These are phyloP conservation scores for Nautilus pompilius DNA, from an alignment of 1,140 invertebrate species.

Conservation along the genomic window DNA sequence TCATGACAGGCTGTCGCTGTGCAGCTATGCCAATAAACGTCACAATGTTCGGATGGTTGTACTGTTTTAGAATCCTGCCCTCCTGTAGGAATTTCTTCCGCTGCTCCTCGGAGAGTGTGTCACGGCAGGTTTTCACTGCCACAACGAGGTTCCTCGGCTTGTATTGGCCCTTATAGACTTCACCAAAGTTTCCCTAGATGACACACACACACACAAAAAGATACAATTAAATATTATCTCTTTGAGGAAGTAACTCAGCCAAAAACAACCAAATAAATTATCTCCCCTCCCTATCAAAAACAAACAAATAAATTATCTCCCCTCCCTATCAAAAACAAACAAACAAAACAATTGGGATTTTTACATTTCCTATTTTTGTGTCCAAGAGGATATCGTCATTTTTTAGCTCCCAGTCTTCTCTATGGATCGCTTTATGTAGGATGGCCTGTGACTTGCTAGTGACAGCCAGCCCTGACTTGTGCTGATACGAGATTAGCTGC, in stretches of 20 bases:
- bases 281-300: no score
- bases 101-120: slow-evolving; percentile 88
- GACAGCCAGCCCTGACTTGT: slow-evolving; percentile 77
- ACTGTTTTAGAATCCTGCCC: slow-evolving; percentile 92
- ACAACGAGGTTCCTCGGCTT: slow-evolving; percentile 75
- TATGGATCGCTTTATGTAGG: slow-evolving; percentile 77
- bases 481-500: slow-evolving; percentile 86
- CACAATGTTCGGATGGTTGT: slow-evolving; percentile 84
- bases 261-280: no score
- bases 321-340: no score
- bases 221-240: not conserved
- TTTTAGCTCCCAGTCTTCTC: slow-evolving; percentile 94
- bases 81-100: slow-evolving; percentile 95
- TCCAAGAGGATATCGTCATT: slow-evolving; percentile 91
- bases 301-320: no score
- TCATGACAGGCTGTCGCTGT: slow-evolving; percentile 98
- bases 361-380: slow-evolving; percentile 92
- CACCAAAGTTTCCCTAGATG: slow-evolving; percentile 91
- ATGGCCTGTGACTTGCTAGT: slow-evolving; percentile 89
- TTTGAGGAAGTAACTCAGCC: no score
- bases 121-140: slow-evolving; percentile 92
- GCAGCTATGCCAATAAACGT: slow-evolving; percentile 97
- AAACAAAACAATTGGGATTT: no score
- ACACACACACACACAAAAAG: slow-evolving; percentile 3
- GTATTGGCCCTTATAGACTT: slow-evolving; percentile 88